Base-by-base conservation (phyloP, 2,888 invertebrate genomes). In the Tenthredo mesomela region DNA sequence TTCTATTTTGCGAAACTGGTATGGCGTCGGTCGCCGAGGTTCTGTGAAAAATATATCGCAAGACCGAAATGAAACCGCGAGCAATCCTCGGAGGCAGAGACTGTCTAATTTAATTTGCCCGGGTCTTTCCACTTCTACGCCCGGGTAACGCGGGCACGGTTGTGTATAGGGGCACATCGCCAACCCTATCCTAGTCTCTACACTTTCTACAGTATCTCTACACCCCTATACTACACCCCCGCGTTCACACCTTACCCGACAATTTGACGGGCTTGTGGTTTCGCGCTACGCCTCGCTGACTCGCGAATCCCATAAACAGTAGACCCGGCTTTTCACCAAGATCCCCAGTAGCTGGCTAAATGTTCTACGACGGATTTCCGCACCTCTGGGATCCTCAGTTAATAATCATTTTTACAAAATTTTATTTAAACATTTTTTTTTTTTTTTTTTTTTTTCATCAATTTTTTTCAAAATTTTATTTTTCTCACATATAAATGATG, bases 91-190 rank as follows among this genome's bases (percentile, higher is more conserved):
- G 88, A 87, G 88, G 87, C 88, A 88, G 87, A 88, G 87, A 86
- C 89, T 89, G 88, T 89, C 89, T 89, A 89, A 89, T 89, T 89
- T 88, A 89, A 89, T 89, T 89, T 89, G 88, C 87, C 87, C 85
- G 86, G 85, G 86, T 86, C 87, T 88, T 88, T 88, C 84, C 87
- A 87, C 88, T 88, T 85, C 40, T 80, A 37, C 58, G 80, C 80
- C 61, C 82, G 80, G 37, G 61, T 65, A 67, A 65, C 65, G 43
- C 82, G 40, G 25, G 80, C 61, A 1, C 50, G 77, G 47, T 50
- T 29, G 47, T 47, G 47, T 47, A 47, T 33, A 77, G 77, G 33
- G 61, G 80, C 78, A 58, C 58, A 75, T 61, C 67, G 82, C 47
- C 15, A 82, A 33, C 82, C 82, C 67, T 65, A 82, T 82, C 82